Evolutionary conservation across 2,888 invertebrate genomes (phyloP).

Genomic region (Plebejus melissa): DNA sequence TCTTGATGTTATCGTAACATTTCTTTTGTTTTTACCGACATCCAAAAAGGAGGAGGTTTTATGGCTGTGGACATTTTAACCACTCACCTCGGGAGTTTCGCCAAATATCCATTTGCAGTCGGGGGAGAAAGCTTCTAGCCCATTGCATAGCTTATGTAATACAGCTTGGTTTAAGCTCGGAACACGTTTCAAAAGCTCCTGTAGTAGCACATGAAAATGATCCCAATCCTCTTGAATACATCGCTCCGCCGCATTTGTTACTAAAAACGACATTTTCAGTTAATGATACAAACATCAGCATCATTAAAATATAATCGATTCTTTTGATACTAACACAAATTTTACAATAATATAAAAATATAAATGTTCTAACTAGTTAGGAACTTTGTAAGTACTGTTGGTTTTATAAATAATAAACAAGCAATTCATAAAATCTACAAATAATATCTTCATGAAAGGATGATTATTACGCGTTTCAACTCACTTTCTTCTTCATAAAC

Average conservation of each 20-base stretch:
- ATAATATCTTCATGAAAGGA: too few species aligned
- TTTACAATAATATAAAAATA: too few species aligned
- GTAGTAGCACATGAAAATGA: slow-evolving; percentile 93
- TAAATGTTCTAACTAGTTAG: too few species aligned
- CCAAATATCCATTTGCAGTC: slow-evolving; percentile 98
- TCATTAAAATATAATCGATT: too few species aligned
- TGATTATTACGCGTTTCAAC: slow-evolving; percentile 34
- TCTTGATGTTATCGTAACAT: not conserved
- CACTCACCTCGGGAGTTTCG: slow-evolving; percentile 91
- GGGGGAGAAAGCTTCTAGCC: slow-evolving; percentile 96
- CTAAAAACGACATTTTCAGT: slow-evolving; percentile 47
- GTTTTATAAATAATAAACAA: too few species aligned
- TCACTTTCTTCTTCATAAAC: slow-evolving; percentile 86
- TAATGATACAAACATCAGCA: slow-evolving; percentile 2
- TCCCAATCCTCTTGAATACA: slow-evolving; percentile 96
- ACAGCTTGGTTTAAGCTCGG: slow-evolving; percentile 87
- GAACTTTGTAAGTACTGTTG: too few species aligned
- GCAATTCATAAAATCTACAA: too few species aligned
- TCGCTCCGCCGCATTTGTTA: slow-evolving; percentile 79
- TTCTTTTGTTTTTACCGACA: not conserved
- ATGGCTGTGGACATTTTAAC: not conserved
- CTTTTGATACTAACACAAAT: too few species aligned
- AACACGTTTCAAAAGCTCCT: slow-evolving; percentile 90
- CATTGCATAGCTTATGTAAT: slow-evolving; percentile 90
- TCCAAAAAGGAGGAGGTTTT: too few species aligned